Evolutionary conservation across 2,888 invertebrate species (phyloP), one percentile per base, ranked within the genome.

Genomic region (Apomyelois bistriatella): DNA sequence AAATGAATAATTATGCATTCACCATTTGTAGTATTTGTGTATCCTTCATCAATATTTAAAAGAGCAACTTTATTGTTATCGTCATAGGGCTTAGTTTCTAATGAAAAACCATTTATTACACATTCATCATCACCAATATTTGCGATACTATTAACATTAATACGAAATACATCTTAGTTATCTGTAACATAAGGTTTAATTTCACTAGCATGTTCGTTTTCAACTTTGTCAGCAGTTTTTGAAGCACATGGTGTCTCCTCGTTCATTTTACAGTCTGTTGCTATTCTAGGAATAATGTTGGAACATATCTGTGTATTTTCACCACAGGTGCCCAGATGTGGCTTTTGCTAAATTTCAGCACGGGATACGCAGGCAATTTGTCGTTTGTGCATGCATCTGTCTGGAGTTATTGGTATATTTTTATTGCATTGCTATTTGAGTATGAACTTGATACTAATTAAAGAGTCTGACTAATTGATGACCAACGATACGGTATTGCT

Each of bases 271-370:
- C 87, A 85, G 87, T 86, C 89, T 85, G 87, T 68, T 85, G 88
- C 89, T 88, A 88, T 89, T 89, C 89, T 87, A 88, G 86, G 89
- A 89, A 89, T 80, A 77, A 79, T 85, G 82, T 85, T 82, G 79
- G 73, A 70, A 74, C 79, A 81, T 85, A 80, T 83, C 77, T 62
- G 75, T 70, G 73, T 87, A 86, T 87, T 88, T 86, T 71, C 69
- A 83, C 75, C 68, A 72, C 88, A 89, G 89, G 87, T 88, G 86
- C 73, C 85, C 89, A 90, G 86, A 89, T 90, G 89, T 87, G 73
- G 65, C 85, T 85, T 28, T 86, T 85, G 83, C 74, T 67, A 57
- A 72, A 70, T 67, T 69, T 74, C 71, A 63, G 69, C 62, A 68
- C 62, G 62, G 67, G 76, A 68, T 66, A 58, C 59, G 62, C 58